Percentiles rank a stretch among this genome's conserved stretches.
phyloP scores from a whole-genome alignment of 2,113 vertebrate species.

The Scatophagus argus region DNA sequence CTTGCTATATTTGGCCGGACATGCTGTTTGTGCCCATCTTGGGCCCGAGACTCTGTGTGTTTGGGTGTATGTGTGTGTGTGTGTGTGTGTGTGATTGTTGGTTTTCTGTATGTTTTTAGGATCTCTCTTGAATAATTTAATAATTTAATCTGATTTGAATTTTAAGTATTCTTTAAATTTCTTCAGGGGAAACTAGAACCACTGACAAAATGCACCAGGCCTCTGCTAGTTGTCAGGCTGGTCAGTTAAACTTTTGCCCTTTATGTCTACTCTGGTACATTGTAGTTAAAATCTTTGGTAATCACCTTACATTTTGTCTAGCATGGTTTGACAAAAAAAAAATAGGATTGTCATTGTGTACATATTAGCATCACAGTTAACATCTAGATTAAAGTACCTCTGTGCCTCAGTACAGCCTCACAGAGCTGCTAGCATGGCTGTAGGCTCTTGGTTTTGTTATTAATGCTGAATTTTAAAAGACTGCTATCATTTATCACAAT shows the following conservation, averaged over 20 bases:
- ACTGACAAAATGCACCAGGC: too few species aligned
- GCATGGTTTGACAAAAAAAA: background rate
- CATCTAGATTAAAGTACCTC: background rate
- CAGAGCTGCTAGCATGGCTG: background rate
- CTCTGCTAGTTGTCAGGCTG: background rate
- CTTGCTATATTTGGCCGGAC: slow-evolving; percentile 81
- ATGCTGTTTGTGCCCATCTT: slow-evolving; percentile 80
- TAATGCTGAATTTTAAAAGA: background rate
- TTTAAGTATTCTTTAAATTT: too few species aligned
- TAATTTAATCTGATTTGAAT: background rate
- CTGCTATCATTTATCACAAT: background rate
- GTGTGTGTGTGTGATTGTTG: background rate
- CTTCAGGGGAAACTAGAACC: background rate
- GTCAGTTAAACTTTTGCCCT: background rate
- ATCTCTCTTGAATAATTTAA: slow-evolving; percentile 1
- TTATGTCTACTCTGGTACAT: too few species aligned
- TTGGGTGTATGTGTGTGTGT: slow-evolving; percentile 40
- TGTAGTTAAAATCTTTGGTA: too few species aligned
- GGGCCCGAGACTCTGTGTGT: slow-evolving; percentile 56
- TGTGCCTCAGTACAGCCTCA: background rate
- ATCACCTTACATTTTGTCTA: background rate
- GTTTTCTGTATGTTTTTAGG: slow-evolving; percentile 7
- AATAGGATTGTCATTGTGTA: too few species aligned
- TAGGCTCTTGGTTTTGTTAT: background rate
- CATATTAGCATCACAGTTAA: too few species aligned